Base-by-base conservation (phyloP, 2,888 invertebrate species). In the Sclerodermus sp. region DNA sequence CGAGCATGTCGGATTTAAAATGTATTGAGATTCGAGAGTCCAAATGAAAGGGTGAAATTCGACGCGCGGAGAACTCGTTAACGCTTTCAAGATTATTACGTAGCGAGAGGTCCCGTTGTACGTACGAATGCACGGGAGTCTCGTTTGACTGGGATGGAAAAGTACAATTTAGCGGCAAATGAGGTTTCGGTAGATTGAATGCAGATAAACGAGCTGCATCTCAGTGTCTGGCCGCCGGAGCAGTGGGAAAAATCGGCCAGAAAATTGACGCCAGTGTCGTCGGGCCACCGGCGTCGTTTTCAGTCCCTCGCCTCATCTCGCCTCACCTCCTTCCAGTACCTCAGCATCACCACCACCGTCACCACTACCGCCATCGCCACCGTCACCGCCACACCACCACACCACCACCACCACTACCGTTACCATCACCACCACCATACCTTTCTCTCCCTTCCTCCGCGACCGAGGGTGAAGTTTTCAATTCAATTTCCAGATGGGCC, bases 401-500 rank as follows among this genome's bases (percentile, higher is more conserved):
- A n/a, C n/a, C n/a, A n/a, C n/a, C n/a, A n/a, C n/a, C n/a, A n/a
- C n/a, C n/a, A n/a, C n/a, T n/a, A n/a, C n/a, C n/a, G n/a, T 8
- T 8, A 23, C 8, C 23, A 8, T 8, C 3, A 23, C 23, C 8
- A 3, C 8, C 23, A 8, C 23, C 23, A 8, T n/a, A n/a, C n/a
- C 31, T 12, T 31, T 13, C 37, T 37, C 13, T 37, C 13, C 13
- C 10, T 8, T 8, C 37, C 8, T 36, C 53, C 47, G 36, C 49
- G 43, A 36, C 42, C 43, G 18, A 17, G 49, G 55, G 34, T 23
- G 58, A 70, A 70, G 66, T 70, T 70, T 64, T 47, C 66, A 66
- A 71, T 72, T 70, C 63, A 70, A 73, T 72, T 72, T 71, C 64
- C 57, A 54, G 56, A 58, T 58, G 58, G 57, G 51, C 52, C 58